These are phyloP conservation scores for Philereme transversata DNA, from an alignment of 2,888 invertebrate genomes.

Conservation along the genomic window DNA sequence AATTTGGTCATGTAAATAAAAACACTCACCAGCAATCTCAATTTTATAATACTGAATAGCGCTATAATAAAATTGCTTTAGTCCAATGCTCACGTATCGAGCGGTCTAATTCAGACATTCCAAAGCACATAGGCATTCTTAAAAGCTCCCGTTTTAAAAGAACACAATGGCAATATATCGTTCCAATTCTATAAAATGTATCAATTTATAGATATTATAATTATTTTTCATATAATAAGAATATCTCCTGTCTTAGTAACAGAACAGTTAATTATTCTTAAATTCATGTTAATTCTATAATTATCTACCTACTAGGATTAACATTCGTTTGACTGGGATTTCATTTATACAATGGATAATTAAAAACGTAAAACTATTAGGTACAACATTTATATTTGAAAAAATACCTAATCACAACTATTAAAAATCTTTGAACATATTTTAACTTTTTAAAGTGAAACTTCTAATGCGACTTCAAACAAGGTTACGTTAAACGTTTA, in stretches of 20 bases:
- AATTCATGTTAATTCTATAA: conserved; percentile 40
- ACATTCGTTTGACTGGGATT: conserved; percentile 58
- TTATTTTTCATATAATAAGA: conserved; percentile 24
- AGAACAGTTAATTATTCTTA: conserved; percentile 30
- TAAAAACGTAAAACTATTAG: conserved; percentile 22
- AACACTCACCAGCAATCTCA: conserved; percentile 49
- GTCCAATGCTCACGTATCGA: conserved; percentile 39
- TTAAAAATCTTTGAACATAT: too few relatives aligned
- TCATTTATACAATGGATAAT: conserved; percentile 27
- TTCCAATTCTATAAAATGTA: conserved; percentile 31
- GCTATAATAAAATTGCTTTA: conserved; percentile 52
- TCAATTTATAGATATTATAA: conserved; percentile 26
- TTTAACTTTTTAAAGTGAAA: too few relatives aligned
- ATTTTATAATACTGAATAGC: conserved; percentile 68
- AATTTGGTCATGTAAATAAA: conserved; percentile 39
- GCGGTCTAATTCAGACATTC: conserved; percentile 28
- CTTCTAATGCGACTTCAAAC: too few relatives aligned
- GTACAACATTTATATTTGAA: conserved; percentile 27
- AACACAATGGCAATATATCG: conserved; percentile 33
- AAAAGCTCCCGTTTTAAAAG: conserved; percentile 40
- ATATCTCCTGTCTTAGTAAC: conserved; percentile 26
- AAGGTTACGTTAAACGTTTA: too few relatives aligned
- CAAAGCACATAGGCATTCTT: conserved; percentile 25
- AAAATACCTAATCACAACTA: conserved; percentile 25
- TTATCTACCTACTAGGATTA: conserved; percentile 51